These are phyloP conservation scores for Epirrhoe alternata DNA, from an alignment of 2,888 invertebrate genomes.

Conservation along the genomic window DNA sequence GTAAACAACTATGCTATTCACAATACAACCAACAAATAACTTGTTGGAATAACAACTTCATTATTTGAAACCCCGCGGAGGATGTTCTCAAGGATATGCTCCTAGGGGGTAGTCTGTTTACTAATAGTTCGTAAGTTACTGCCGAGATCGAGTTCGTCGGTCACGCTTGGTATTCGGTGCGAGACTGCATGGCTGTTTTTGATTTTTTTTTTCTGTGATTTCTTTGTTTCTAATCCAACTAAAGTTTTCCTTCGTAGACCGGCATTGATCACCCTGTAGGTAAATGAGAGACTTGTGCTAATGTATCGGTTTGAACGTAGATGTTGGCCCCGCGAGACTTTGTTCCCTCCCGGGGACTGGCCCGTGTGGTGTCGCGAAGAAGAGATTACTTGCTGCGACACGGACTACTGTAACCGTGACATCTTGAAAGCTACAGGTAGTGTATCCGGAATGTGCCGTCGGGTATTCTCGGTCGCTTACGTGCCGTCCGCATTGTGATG, in stretches of 20 bases:
- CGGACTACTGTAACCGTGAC: constrained; percentile 88
- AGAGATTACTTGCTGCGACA: constrained; percentile 86
- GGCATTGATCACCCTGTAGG: constrained; percentile 78
- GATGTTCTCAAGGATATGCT: neutral
- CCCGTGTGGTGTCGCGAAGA: constrained; percentile 86
- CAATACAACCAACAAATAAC: neutral
- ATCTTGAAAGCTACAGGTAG: constrained; percentile 64
- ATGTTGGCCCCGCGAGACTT: constrained; percentile 85
- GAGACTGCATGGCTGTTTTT: constrained; percentile 74
- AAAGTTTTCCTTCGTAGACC: constrained; percentile 73
- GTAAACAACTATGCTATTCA: constrained; percentile 17
- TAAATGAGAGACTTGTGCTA: constrained; percentile 51
- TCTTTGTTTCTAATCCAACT: constrained; percentile 69
- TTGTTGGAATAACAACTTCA: neutral
- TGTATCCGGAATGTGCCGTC: constrained; percentile 69
- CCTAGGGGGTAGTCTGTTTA: neutral
- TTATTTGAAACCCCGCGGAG: neutral
- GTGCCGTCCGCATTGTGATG: constrained; percentile 71
- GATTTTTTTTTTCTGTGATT: constrained; percentile 52
- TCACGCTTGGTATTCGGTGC: constrained; percentile 68
- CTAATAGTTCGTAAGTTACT: constrained; percentile 9
- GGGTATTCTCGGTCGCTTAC: constrained; percentile 69
- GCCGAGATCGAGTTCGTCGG: constrained; percentile 36
- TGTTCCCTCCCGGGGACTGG: constrained; percentile 86
- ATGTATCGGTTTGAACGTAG: constrained; percentile 76